These are phyloP conservation scores for Sarcophaga bullata DNA, from an alignment of 1,140 invertebrate genomes.

Conservation along the genomic window DNA sequence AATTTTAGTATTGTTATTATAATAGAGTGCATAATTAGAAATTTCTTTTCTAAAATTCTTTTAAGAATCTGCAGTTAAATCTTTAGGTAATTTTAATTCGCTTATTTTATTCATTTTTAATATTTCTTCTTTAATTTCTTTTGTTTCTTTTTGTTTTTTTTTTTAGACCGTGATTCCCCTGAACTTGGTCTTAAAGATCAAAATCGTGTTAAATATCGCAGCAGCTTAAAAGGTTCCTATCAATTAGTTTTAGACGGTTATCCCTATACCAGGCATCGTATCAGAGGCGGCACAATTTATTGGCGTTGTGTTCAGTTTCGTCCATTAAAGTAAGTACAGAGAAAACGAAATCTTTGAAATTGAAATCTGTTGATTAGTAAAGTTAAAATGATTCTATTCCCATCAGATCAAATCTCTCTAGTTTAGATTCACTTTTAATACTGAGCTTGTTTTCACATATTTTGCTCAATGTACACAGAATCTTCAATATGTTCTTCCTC, in stretches of 20 bases:
- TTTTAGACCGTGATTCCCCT: neutral
- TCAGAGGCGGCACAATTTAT: slow-evolving; percentile 46
- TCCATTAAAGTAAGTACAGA: slow-evolving; percentile 46
- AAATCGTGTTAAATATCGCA: slow-evolving; percentile 47
- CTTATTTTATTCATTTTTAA: neutral
- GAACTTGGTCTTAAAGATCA: slow-evolving; percentile 31
- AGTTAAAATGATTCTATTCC: too few species aligned
- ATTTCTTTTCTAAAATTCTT: neutral
- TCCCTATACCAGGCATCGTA: slow-evolving; percentile 48
- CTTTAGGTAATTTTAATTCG: slow-evolving; percentile 7
- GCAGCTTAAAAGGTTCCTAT: slow-evolving; percentile 47
- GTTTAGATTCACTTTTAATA: too few species aligned
- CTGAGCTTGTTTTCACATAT: too few species aligned
- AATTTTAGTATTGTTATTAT: neutral
- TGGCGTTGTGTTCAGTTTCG: slow-evolving; percentile 51
- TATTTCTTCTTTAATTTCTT: slow-evolving; percentile 25
- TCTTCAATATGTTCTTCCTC: too few species aligned
- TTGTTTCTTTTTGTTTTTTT: slow-evolving; percentile 44
- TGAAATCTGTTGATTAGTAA: too few species aligned
- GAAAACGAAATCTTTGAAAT: too few species aligned
- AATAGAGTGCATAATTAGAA: neutral
- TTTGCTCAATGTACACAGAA: too few species aligned
- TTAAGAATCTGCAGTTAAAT: neutral
- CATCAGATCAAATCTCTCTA: too few species aligned
- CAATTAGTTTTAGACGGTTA: slow-evolving; percentile 49